Percentiles rank a stretch among this genome's conserved stretches.
These are phyloP conservation scores for Amphipoea lucens DNA, from an alignment of 2,888 invertebrate species.

Conservation along the genomic window DNA sequence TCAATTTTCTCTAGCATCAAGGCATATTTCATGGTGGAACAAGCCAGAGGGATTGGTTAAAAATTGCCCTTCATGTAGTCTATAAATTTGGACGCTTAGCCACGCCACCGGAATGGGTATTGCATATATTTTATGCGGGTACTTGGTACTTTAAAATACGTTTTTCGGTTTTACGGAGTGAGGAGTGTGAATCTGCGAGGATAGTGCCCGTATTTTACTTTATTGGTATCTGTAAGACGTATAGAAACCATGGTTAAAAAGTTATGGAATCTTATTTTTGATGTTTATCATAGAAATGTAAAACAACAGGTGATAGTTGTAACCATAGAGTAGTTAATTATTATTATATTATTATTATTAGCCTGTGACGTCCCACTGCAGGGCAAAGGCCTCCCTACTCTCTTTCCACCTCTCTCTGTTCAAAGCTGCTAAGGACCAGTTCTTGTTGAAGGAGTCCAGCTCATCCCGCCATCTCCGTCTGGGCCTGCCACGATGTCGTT, in stretches of 20 bases:
- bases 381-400: no score
- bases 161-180: slow-evolving; percentile 50
- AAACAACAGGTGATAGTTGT: neutral
- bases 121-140: slow-evolving; percentile 66
- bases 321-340: no score
- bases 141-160: slow-evolving; percentile 52
- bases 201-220: slow-evolving; percentile 6
- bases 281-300: neutral
- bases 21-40: slow-evolving; percentile 73
- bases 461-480: no score
- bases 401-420: no score
- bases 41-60: slow-evolving; percentile 83
- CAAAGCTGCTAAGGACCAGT: no score
- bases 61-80: slow-evolving; percentile 82
- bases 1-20: slow-evolving; percentile 67
- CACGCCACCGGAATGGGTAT: slow-evolving; percentile 66
- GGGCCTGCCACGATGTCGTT: no score
- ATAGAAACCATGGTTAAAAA: neutral
- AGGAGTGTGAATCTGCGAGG: neutral
- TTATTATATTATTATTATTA: no score
- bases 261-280: neutral
- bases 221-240: neutral
- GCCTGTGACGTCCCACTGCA: no score
- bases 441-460: no score
- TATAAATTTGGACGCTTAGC: slow-evolving; percentile 78